These are phyloP conservation scores for Cataglyphis rosenhaueri DNA, from an alignment of 2,888 invertebrate species.

Conservation along the genomic window DNA sequence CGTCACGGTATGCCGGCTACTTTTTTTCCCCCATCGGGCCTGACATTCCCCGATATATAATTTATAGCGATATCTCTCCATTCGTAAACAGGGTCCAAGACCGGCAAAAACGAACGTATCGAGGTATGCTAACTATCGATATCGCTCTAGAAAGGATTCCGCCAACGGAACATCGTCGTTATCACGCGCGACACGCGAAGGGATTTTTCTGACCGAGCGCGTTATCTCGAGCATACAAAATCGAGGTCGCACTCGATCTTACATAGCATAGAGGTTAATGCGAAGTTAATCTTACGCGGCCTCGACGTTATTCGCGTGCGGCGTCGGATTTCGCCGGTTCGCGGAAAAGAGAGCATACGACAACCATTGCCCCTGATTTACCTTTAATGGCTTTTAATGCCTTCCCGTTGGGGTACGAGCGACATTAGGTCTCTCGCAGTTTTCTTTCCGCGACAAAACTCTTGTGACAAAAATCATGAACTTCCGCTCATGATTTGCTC, in stretches of 20 bases:
- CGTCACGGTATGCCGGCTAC: constrained; percentile 40
- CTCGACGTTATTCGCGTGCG: constrained; percentile 2
- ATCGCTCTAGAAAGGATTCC: not conserved
- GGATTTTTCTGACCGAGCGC: not conserved
- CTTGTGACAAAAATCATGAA: constrained; percentile 44
- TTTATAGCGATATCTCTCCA: constrained; percentile 41
- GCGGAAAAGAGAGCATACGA: constrained; percentile 48
- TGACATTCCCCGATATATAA: constrained; percentile 27
- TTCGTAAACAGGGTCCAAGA: constrained; percentile 37
- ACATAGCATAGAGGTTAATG: constrained; percentile 32
- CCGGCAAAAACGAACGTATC: constrained; percentile 29
- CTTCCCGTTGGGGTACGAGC: constrained; percentile 45
- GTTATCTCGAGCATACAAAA: constrained; percentile 27
- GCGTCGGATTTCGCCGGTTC: constrained; percentile 33
- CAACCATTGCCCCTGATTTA: constrained; percentile 63
- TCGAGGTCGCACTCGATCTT: constrained; percentile 27
- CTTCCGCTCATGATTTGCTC: not conserved
- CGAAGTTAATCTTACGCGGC: constrained; percentile 46
- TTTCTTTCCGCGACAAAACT: constrained; percentile 22
- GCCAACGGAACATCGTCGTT: constrained; percentile 21
- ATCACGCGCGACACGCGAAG: constrained; percentile 35
- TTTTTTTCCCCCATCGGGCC: constrained; percentile 13
- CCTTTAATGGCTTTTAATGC: constrained; percentile 69
- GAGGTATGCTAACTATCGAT: constrained; percentile 27
- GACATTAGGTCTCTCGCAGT: constrained; percentile 32